phyloP scores from a whole-genome alignment of 2,888 invertebrate genomes.

The Lordiphosa fenestrarum region DNA sequence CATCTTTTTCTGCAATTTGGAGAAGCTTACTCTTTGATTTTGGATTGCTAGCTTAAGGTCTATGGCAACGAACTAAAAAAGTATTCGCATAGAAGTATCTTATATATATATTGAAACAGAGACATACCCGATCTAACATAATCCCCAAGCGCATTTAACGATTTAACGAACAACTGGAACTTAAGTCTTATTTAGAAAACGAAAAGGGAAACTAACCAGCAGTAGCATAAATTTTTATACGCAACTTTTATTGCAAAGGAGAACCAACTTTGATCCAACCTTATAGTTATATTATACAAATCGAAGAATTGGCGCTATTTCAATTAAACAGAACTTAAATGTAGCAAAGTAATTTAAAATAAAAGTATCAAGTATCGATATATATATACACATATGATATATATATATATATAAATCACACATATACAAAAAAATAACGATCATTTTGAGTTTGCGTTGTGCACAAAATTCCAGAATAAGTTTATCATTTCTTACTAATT shows the following conservation, averaged over 20 bases:
- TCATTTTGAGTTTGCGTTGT: slow-evolving; percentile 15
- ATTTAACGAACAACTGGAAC: slow-evolving; percentile 49
- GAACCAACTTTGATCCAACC: slow-evolving; percentile 43
- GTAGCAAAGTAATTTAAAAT: slow-evolving; percentile 54
- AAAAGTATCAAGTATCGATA: slow-evolving; percentile 37
- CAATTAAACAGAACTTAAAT: slow-evolving; percentile 52
- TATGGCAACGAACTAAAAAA: slow-evolving; percentile 53
- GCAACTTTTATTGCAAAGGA: slow-evolving; percentile 64
- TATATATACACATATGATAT: slow-evolving; percentile 39
- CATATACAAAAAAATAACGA: slow-evolving; percentile 8
- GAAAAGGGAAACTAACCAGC: slow-evolving; percentile 28
- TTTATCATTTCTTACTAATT: slow-evolving; percentile 35
- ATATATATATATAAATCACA: slow-evolving; percentile 19
- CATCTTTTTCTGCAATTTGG: too few species aligned
- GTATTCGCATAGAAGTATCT: slow-evolving; percentile 35
- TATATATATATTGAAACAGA: slow-evolving; percentile 47
- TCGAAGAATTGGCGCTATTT: slow-evolving; percentile 64
- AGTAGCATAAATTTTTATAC: slow-evolving; percentile 71
- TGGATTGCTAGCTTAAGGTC: slow-evolving; percentile 49
- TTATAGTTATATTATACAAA: slow-evolving; percentile 44
- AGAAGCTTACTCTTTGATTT: slow-evolving; percentile 47
- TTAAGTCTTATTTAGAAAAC: slow-evolving; percentile 46
- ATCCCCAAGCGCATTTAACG: slow-evolving; percentile 71
- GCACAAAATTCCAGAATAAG: slow-evolving; percentile 39
- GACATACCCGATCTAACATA: slow-evolving; percentile 73